These are phyloP conservation scores for Porites cylindrica DNA, from an alignment of 92 coral and sea anemone species.

Conservation along the genomic window DNA sequence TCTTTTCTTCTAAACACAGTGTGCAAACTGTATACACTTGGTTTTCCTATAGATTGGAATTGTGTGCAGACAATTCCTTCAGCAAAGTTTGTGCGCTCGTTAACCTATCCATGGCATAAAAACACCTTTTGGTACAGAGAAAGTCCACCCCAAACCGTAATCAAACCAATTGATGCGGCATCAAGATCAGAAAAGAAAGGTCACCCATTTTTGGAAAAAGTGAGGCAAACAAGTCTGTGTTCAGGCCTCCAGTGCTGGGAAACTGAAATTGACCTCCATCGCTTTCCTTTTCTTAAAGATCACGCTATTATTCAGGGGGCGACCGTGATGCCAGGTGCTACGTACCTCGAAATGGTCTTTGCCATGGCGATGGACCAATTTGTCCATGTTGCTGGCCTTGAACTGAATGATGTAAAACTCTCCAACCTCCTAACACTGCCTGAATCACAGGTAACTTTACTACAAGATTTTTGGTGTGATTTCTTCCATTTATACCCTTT, in stretches of 20 bases:
- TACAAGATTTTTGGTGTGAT: no score
- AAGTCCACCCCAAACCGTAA: slow-evolving; percentile 45
- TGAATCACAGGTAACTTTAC: slow-evolving; percentile 55
- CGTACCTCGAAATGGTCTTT: slow-evolving; percentile 88
- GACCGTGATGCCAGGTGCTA: slow-evolving; percentile 87
- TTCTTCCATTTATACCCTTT: no score
- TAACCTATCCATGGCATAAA: slow-evolving; percentile 89
- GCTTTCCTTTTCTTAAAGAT: slow-evolving; percentile 82
- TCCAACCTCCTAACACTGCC: slow-evolving; percentile 84
- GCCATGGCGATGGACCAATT: slow-evolving; percentile 84
- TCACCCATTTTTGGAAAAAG: slow-evolving; percentile 77
- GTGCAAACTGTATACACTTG: slow-evolving; percentile 69
- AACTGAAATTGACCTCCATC: slow-evolving; percentile 81
- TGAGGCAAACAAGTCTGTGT: slow-evolving; percentile 66
- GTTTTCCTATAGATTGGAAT: slow-evolving; percentile 80
- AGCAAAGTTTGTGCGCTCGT: slow-evolving; percentile 71
- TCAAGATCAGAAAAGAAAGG: not conserved
- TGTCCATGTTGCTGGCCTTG: slow-evolving; percentile 49
- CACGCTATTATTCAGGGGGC: slow-evolving; percentile 84
- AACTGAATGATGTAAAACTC: slow-evolving; percentile 72
- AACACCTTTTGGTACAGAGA: slow-evolving; percentile 82
- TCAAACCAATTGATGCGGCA: not conserved
- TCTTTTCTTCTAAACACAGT: slow-evolving; percentile 81
- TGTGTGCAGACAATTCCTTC: slow-evolving; percentile 65
- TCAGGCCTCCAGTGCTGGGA: slow-evolving; percentile 91